Percentiles rank a stretch among this genome's conserved stretches.
phyloP scores from a whole-genome alignment of 37 sponge, comb jelly and placozoan species.

The Aplysina aerophoba region DNA sequence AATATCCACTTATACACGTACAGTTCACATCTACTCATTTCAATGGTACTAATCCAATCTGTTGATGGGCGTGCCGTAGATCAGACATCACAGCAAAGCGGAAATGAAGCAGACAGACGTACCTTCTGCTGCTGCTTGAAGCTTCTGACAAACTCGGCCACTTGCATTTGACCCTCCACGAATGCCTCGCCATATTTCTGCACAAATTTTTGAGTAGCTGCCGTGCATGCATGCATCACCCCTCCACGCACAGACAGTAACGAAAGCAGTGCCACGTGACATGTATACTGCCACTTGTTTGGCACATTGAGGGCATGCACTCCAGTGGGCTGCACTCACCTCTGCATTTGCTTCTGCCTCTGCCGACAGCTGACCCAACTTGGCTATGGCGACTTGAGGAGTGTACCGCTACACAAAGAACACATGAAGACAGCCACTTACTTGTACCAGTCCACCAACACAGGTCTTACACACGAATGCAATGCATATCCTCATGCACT shows the following conservation, averaged over 20 bases:
- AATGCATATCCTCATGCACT: no score
- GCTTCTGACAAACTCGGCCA: not conserved
- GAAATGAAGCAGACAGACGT: not conserved
- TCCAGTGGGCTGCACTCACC: not conserved
- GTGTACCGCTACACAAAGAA: not conserved
- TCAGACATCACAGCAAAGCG: no score
- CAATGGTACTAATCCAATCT: no score
- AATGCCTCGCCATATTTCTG: conserved; percentile 18
- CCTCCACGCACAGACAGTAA: not conserved
- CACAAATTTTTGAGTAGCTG: not conserved
- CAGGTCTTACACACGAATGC: no score
- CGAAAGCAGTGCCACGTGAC: no score
- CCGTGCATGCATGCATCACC: not conserved
- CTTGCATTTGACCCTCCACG: not conserved
- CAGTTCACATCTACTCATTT: no score
- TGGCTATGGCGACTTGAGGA: not conserved
- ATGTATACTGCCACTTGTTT: no score
- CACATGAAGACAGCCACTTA: not conserved
- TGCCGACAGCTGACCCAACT: not conserved
- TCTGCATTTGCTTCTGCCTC: conserved; percentile 3
- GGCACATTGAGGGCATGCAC: no score
- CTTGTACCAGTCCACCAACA: no score
- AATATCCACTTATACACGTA: no score
- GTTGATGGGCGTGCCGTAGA: no score
- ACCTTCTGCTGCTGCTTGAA: conserved; percentile 14